These are phyloP conservation scores for Yasuhikotakia modesta DNA, from an alignment of 2,797 vertebrate genomes.

Conservation along the genomic window DNA sequence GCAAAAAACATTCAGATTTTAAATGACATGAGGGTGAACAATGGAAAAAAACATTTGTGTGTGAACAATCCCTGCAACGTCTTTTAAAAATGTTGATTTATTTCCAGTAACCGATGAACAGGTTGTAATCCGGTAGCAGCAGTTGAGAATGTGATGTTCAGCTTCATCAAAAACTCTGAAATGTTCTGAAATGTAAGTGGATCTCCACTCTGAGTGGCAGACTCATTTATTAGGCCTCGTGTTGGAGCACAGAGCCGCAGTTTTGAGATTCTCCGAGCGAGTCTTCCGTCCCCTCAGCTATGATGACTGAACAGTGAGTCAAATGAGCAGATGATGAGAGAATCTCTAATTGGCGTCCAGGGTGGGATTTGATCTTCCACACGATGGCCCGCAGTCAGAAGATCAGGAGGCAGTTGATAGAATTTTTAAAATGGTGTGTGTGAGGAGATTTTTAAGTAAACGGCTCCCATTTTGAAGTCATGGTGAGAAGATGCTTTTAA, in stretches of 20 bases:
- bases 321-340: constrained; percentile 38
- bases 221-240: constrained; percentile 17
- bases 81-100: neutral
- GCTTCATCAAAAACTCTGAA: constrained; percentile 20
- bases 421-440: constrained; percentile 66
- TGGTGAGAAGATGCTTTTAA: constrained; percentile 35
- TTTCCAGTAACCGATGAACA: neutral
- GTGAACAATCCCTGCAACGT: too few relatives aligned
- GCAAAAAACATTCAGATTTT: too few relatives aligned
- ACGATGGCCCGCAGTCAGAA: constrained; percentile 69
- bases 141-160: constrained; percentile 23
- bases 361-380: constrained; percentile 74
- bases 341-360: constrained; percentile 72
- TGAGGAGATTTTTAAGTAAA: constrained; percentile 61
- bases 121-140: neutral
- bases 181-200: constrained; percentile 20
- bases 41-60: too few relatives aligned
- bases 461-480: constrained; percentile 64
- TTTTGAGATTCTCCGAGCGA: neutral
- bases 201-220: constrained; percentile 11
- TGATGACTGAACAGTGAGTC: constrained; percentile 23
- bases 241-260: constrained; percentile 23
- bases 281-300: constrained; percentile 3
- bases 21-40: too few relatives aligned
- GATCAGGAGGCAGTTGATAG: constrained; percentile 69